These are phyloP conservation scores for Apostichopus californicus DNA, from an alignment of 35 echinoderm and acorn worm species.

Conservation along the genomic window DNA sequence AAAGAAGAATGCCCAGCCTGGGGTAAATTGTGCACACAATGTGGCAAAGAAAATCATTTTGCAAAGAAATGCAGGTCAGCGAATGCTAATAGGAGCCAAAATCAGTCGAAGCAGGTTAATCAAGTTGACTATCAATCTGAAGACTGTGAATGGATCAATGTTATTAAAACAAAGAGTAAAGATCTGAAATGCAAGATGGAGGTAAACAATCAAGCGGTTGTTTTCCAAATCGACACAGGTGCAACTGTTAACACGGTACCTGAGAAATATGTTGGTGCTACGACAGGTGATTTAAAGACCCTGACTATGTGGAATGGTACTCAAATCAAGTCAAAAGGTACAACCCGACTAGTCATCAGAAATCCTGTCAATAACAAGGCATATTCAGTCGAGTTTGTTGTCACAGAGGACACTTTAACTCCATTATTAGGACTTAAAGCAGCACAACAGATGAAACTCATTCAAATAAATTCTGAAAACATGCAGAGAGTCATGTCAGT, in stretches of 20 bases:
- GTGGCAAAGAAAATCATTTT: no score
- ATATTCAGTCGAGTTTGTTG: constrained; percentile 69
- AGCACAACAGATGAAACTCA: constrained; percentile 58
- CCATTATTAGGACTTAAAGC: background rate
- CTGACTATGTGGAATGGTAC: constrained; percentile 48
- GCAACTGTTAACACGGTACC: constrained; percentile 49
- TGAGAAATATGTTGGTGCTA: constrained; percentile 17
- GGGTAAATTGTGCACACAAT: no score
- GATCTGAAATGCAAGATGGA: constrained; percentile 52
- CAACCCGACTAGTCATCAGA: background rate
- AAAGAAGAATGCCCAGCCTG: no score
- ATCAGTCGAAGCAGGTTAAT: background rate
- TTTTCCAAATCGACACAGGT: constrained; percentile 50
- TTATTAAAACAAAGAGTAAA: background rate
- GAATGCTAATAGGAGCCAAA: background rate
- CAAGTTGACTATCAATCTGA: background rate
- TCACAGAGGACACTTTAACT: constrained; percentile 18
- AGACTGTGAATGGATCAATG: constrained; percentile 48
- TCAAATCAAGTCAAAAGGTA: background rate
- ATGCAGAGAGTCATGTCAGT: constrained; percentile 31
- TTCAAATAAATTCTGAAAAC: constrained; percentile 36
- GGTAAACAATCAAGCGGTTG: constrained; percentile 27
- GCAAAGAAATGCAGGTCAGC: no score
- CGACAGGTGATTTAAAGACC: background rate
- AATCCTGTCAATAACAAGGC: constrained; percentile 49